Evolutionary conservation across 2,888 invertebrate genomes (phyloP).

Genomic region (Mesorhabditis sp.): DNA sequence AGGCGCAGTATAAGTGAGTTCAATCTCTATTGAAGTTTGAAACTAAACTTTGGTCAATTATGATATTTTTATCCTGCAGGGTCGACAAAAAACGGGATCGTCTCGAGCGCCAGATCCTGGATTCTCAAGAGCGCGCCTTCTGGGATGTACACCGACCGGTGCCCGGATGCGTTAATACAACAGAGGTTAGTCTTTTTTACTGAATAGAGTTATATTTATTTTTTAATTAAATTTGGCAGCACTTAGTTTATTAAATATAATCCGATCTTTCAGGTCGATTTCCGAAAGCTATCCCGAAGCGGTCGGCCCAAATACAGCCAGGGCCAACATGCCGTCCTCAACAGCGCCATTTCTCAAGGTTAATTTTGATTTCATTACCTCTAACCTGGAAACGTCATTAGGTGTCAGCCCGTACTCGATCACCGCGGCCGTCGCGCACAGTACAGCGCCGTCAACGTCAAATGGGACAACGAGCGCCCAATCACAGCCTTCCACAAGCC

Average conservation of each 20-base stretch:
- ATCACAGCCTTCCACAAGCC: not conserved
- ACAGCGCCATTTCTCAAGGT: conserved; percentile 33
- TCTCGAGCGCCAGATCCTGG: conserved; percentile 90
- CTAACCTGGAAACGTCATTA: not conserved
- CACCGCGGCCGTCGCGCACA: conserved; percentile 39
- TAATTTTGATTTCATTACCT: not conserved
- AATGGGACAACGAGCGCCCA: conserved; percentile 25
- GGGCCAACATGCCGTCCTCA: conserved; percentile 39
- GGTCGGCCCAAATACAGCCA: conserved; percentile 56
- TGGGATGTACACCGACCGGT: conserved; percentile 99
- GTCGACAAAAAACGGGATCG: conserved; percentile 98
- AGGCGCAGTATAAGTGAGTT: conserved; percentile 76
- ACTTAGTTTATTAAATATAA: not conserved
- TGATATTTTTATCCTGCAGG: conserved; percentile 57
- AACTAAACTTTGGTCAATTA: conserved; percentile 6
- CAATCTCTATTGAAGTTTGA: conserved; percentile 19
- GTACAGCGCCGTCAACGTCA: conserved; percentile 38
- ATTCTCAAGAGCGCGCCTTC: conserved; percentile 97
- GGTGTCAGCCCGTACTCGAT: conserved; percentile 33
- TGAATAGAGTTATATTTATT: no score
- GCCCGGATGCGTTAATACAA: conserved; percentile 98
- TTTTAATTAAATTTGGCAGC: not conserved
- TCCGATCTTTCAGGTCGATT: conserved; percentile 75
- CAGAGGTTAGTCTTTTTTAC: conserved; percentile 81
- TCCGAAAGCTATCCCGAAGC: conserved; percentile 78